A percentile compares a stretch with the other conserved stretches of the same genome.
Conservation (phyloP, 2,113 vertebrate genomes). For the Craseonycteris thonglongyai region DNA sequence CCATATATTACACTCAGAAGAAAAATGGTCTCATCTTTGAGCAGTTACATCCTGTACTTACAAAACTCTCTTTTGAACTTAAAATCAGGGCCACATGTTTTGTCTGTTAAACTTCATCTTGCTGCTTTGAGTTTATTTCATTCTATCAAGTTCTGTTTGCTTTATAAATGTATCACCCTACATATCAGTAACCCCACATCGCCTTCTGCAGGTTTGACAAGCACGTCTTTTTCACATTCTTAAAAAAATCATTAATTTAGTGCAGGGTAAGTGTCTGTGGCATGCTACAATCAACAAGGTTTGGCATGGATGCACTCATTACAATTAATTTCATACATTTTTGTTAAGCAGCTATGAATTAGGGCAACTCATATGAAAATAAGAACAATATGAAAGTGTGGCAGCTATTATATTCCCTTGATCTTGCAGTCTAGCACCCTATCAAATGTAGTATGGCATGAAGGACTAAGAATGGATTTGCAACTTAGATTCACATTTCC, state of each 20-base stretch:
- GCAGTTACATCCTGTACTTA: slow-evolving; percentile 61
- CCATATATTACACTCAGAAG: slow-evolving; percentile 53
- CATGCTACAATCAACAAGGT: background rate
- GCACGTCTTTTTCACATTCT: background rate
- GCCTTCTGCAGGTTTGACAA: background rate
- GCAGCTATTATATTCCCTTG: background rate
- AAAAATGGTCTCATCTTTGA: slow-evolving; percentile 56
- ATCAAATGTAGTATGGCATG: background rate
- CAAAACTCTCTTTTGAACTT: slow-evolving; percentile 58
- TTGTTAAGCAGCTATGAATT: background rate
- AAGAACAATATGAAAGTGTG: slow-evolving; percentile 12
- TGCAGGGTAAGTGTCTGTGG: background rate
- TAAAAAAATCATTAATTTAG: background rate
- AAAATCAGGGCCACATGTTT: slow-evolving; percentile 60
- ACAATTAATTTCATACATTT: background rate
- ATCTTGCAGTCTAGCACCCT: background rate
- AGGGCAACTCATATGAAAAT: background rate
- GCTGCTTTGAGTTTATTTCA: slow-evolving; percentile 8
- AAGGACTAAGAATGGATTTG: background rate
- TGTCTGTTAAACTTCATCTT: slow-evolving; percentile 31
- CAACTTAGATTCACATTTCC: background rate
- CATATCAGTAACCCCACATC: background rate
- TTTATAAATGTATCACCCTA: background rate
- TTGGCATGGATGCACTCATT: background rate
- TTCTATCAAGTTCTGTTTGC: background rate